A percentile compares a stretch with the other conserved stretches of the same genome.
Evolutionary conservation across 2,888 invertebrate genomes (phyloP).

Genomic region (Diplolepis rosae): DNA sequence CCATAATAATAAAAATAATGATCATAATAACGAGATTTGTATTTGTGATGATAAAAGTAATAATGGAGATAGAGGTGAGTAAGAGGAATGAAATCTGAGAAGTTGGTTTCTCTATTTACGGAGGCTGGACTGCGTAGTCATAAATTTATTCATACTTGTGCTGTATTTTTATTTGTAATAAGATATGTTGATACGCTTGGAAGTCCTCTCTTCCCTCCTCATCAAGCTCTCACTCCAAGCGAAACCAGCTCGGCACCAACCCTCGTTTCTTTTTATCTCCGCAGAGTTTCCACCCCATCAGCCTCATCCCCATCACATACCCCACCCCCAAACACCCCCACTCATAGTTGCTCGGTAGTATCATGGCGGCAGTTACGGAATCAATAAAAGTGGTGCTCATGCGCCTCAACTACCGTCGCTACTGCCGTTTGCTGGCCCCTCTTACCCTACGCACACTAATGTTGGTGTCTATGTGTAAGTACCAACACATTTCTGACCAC

Average conservation of each 20-base stretch:
- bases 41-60: slow-evolving; percentile 1
- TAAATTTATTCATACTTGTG: slow-evolving; percentile 72
- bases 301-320: slow-evolving; percentile 65
- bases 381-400: slow-evolving; percentile 75
- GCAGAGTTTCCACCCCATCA: slow-evolving; percentile 74
- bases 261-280: slow-evolving; percentile 74
- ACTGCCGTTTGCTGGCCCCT: slow-evolving; percentile 51
- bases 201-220: slow-evolving; percentile 53
- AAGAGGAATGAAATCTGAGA: slow-evolving; percentile 2
- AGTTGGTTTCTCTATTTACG: slow-evolving; percentile 32
- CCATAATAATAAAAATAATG: background rate
- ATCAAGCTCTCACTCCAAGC: slow-evolving; percentile 48
- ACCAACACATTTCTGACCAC: slow-evolving; percentile 39
- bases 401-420: slow-evolving; percentile 71
- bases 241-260: slow-evolving; percentile 62
- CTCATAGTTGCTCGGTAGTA: slow-evolving; percentile 62
- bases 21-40: background rate
- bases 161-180: slow-evolving; percentile 71
- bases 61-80: background rate
- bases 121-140: slow-evolving; percentile 62
- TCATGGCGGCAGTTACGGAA: slow-evolving; percentile 74
- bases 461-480: slow-evolving; percentile 27
- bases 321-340: slow-evolving; percentile 46
- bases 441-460: slow-evolving; percentile 42
- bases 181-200: slow-evolving; percentile 70